A percentile compares a stretch with the other conserved stretches of the same genome.
These are phyloP conservation scores for Machimus atricapillus DNA, from an alignment of 2,888 invertebrate genomes.

Conservation along the genomic window DNA sequence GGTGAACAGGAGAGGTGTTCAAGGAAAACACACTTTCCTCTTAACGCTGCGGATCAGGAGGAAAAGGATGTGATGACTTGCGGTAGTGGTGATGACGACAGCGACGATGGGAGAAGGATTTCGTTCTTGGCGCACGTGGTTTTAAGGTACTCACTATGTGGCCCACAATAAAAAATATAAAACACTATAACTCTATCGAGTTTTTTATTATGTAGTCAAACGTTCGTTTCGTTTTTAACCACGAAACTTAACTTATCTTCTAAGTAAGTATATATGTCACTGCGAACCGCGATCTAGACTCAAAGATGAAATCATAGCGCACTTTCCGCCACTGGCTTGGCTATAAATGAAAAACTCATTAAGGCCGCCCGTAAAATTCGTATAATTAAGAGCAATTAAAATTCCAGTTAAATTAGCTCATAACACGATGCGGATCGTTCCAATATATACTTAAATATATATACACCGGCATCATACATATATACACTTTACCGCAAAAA, in stretches of 20 bases:
- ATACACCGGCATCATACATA: too few species aligned
- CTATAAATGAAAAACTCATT: slow-evolving; percentile 36
- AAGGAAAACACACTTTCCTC: not conserved
- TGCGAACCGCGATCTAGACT: not conserved
- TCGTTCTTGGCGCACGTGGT: not conserved
- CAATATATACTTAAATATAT: not conserved
- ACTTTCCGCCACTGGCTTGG: not conserved
- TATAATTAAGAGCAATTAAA: slow-evolving; percentile 47
- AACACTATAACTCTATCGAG: not conserved
- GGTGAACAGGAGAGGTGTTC: not conserved
- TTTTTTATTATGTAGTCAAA: not conserved
- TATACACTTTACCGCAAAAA: too few species aligned
- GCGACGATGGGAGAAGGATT: not conserved
- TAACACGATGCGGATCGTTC: slow-evolving; percentile 26
- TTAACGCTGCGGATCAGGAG: not conserved
- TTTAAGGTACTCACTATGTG: not conserved
- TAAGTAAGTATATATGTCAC: not conserved
- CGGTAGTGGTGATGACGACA: not conserved
- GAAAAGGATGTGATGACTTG: not conserved
- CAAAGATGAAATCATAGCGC: slow-evolving; percentile 14
- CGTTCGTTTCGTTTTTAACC: not conserved
- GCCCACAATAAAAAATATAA: not conserved
- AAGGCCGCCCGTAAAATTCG: slow-evolving; percentile 38
- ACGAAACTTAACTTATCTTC: not conserved
- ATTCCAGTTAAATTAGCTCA: slow-evolving; percentile 48